Evolutionary conservation across 2,797 vertebrate species (phyloP).

Genomic region (Scomberomorus guttatus): DNA sequence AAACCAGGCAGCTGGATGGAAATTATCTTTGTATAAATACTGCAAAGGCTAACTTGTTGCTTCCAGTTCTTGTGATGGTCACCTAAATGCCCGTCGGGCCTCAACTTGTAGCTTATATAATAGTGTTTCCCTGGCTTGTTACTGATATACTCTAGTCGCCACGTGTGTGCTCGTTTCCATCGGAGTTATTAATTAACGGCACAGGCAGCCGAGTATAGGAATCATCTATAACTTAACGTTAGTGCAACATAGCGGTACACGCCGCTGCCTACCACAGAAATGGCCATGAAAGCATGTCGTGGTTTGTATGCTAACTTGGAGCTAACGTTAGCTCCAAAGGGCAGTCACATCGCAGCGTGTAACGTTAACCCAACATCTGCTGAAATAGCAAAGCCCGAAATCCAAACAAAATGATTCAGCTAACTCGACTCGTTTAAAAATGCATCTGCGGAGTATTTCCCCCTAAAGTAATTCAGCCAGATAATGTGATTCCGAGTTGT

Average conservation of each 20-base stretch:
- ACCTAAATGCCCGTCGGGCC: neutral
- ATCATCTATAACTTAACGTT: too few species aligned
- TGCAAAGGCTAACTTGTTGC: constrained; percentile 12
- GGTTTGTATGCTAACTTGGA: constrained; percentile 46
- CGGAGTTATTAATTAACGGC: rapidly evolving
- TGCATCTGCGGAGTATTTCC: rapidly evolving
- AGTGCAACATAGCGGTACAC: neutral
- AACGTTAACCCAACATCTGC: constrained; percentile 26
- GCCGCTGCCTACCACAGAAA: constrained; percentile 16
- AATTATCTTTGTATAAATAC: neutral
- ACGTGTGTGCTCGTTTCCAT: neutral
- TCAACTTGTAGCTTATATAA: constrained; percentile 7
- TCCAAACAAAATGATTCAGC: rapidly evolving
- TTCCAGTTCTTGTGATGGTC: neutral
- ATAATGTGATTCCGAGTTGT: neutral
- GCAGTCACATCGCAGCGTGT: constrained; percentile 51
- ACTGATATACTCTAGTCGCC: too few species aligned
- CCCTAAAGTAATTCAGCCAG: rapidly evolving
- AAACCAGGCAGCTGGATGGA: neutral
- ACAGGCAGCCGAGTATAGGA: rapidly evolving
- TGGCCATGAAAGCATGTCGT: constrained; percentile 57
- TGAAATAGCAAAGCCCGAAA: neutral
- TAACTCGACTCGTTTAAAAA: rapidly evolving
- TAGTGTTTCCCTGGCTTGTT: too few species aligned
- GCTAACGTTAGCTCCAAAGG: constrained; percentile 45